Percentiles rank a stretch among this genome's conserved stretches.
These are phyloP conservation scores for Xiphophorus maculatus DNA, from an alignment of 2,113 vertebrate species.

Conservation along the genomic window DNA sequence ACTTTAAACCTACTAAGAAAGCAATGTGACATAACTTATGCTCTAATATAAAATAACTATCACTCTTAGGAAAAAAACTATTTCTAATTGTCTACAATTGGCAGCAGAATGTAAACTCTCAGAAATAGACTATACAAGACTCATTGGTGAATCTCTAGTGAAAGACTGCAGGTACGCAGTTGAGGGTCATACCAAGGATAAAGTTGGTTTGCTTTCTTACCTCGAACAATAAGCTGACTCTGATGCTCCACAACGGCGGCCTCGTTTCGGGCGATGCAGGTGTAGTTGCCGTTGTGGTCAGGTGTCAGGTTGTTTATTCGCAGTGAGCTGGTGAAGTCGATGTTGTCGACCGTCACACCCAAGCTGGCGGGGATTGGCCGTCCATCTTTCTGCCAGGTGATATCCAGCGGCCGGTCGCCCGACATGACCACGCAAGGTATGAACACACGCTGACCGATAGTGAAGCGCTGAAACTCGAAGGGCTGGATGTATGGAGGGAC, in stretches of 20 bases:
- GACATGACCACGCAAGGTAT: slow-evolving; percentile 99
- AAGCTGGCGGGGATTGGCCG: slow-evolving; percentile 92
- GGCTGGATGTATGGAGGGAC: slow-evolving; percentile 98
- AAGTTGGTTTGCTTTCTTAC: slow-evolving; percentile 70
- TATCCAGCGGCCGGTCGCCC: slow-evolving; percentile 94
- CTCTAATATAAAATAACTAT: neutral
- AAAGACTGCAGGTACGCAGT: neutral
- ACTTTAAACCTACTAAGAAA: neutral
- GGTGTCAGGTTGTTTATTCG: slow-evolving; percentile 95
- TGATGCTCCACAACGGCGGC: slow-evolving; percentile 95
- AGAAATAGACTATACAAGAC: neutral
- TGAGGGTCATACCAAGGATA: neutral
- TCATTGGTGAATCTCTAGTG: neutral
- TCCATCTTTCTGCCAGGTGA: slow-evolving; percentile 99
- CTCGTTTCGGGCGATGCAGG: slow-evolving; percentile 97
- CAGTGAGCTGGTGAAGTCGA: slow-evolving; percentile 97
- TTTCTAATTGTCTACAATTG: neutral
- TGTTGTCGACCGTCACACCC: slow-evolving; percentile 97
- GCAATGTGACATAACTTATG: neutral
- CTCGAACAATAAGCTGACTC: slow-evolving; percentile 96
- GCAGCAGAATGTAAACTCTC: neutral
- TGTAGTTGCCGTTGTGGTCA: slow-evolving; percentile 98
- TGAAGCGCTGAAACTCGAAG: slow-evolving; percentile 96
- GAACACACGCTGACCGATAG: slow-evolving; percentile 96
- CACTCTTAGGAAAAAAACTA: neutral